These are phyloP conservation scores for Numida meleagris DNA, from an alignment of 2,113 vertebrate genomes.

Conservation along the genomic window DNA sequence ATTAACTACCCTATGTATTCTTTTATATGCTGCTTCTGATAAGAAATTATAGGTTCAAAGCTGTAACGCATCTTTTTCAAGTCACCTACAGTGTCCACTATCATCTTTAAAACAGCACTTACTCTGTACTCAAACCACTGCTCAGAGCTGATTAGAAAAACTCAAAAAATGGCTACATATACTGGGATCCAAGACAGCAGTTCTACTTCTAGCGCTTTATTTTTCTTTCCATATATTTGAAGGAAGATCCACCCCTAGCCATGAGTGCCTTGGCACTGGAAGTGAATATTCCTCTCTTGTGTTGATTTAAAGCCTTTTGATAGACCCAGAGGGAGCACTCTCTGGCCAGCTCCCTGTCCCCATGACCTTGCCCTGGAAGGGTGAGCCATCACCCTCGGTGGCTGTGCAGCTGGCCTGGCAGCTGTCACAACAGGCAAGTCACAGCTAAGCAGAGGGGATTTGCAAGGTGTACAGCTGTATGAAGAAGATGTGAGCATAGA, in stretches of 20 bases:
- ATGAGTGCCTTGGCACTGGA: slow-evolving; percentile 10
- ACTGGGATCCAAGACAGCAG: not conserved
- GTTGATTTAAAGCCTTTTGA: slow-evolving; percentile 42
- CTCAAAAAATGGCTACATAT: not conserved
- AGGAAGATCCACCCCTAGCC: not conserved
- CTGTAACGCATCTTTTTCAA: not conserved
- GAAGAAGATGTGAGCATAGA: not conserved
- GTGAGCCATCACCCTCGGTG: not conserved
- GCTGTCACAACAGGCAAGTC: slow-evolving; percentile 12
- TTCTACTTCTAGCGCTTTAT: not conserved
- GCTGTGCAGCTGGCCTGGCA: not conserved
- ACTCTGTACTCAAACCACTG: not conserved
- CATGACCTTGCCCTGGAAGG: not conserved
- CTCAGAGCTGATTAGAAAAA: not conserved
- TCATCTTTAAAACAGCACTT: not conserved
- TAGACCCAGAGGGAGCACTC: not conserved
- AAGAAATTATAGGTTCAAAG: not conserved
- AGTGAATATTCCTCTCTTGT: not conserved
- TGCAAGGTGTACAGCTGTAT: not conserved
- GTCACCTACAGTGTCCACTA: not conserved
- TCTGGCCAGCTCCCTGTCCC: not conserved
- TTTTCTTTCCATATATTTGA: slow-evolving; percentile 18
- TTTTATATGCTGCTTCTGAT: not conserved
- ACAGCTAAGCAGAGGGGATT: not conserved
- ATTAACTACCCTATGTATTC: not conserved